Evolutionary conservation across 2,888 invertebrate species (phyloP), one percentile per base, ranked within the genome.

Genomic region (Ptycholaimellus sp.): DNA sequence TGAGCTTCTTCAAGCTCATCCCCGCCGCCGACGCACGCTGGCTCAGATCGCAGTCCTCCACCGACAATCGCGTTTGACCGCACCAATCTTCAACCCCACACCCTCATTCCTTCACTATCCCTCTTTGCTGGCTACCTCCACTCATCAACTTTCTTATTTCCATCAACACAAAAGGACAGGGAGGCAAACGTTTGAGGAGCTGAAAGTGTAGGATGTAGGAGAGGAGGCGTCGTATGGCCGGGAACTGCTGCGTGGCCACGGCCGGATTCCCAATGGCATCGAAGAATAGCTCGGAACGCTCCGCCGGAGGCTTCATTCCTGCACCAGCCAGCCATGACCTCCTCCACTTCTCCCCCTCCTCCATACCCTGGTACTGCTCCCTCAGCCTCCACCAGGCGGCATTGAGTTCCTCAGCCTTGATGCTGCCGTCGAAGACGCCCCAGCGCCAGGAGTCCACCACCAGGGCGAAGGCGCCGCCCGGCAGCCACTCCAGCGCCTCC

Each of bases 361-460:
- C n/a, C n/a, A n/a, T n/a, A n/a, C n/a, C n/a, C n/a, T 52, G 50
- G 38, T 47, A 48, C 30, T 44, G 42, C 13, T 34, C 28, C 33
- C 58, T 52, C 2, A 56, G 41, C 4, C 55, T 43, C 60, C 59
- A 61, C 59, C 59, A 61, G 22, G 50, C 46, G 2, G 46, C 33
- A 43, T 58, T 59, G 41, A 56, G 56, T 23, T 35, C 13, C 3
- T 18, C n/a, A 18, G 14, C 2, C 13, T n/a, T 23, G 13, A 35
- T 7, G 11, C 13, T 2, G 13, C 35, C 35, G 3, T 23, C 14
- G 28, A 57, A 60, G 3, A 59, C 54, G 22, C 47, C 47, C 57
- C 58, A 61, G 23, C 60, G 42, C 56, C 57, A 61, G 38, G 54
- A 52, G 44, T 61, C 59, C 14, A 60, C 53, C 20, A 58, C 40